Base-by-base conservation (phyloP, 2,888 invertebrate genomes). In the Himalopsyche kuldschensis region DNA sequence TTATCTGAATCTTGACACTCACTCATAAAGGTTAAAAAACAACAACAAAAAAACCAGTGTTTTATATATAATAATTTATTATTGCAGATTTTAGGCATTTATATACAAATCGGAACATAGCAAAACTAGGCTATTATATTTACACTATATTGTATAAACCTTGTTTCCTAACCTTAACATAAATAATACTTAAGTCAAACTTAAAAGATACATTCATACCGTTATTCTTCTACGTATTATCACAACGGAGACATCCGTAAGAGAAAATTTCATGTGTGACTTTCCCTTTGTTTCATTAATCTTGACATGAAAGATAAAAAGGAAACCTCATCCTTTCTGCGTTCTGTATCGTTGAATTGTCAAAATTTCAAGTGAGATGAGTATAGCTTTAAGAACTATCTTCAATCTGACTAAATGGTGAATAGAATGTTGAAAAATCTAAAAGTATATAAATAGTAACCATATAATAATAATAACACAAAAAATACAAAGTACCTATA, bases 81-180 rank as follows among this genome's bases (percentile, higher is more conserved):
- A 84, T 82, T 82, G 76, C 69, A 83, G 75, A 69, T 81, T 78
- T 82, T 82, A 48, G 76, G 69, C 77, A 84, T 79, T 79, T 84
- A 80, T 84, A 69, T 79, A 81, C 78, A 81, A 81, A 79, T 79
- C 69, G 79, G 77, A 76, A 80, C 55, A 84, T 84, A 84, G 84
- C 84, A 84, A 84, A 84, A 80, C 83, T 84, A 83, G 78, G 75
- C 75, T 78, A 82, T 79, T 27, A 69, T 69, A 69, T 69, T 69
- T 69, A 69, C 69, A 69, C 27, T 69, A 69, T 69, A 27, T 11
- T 69, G 15, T 69, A 69, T 69, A 63, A 63, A 63, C 63, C 79
- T 81, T 84, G 81, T 82, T 80, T 82, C 81, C 84, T 82, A 80
- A 80, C 76, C n/a, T n/a, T n/a, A n/a, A n/a, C n/a, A n/a, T n/a